A percentile compares a stretch with the other conserved stretches of the same genome.
Conservation (phyloP, 1,140 invertebrate genomes). For the Physella acuta region DNA sequence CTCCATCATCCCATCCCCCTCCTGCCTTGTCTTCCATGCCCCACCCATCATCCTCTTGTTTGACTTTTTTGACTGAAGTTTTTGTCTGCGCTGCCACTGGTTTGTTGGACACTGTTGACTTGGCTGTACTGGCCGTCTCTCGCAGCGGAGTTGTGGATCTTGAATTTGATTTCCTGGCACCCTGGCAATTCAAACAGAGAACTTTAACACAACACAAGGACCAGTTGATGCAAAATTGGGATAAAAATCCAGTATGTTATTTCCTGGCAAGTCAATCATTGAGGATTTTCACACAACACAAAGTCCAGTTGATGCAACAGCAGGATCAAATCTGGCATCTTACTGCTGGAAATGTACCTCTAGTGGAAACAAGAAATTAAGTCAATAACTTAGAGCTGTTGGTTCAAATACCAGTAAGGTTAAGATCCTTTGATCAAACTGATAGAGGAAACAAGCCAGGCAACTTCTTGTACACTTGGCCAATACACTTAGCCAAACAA, state of each 20-base stretch:
- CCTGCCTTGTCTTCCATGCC: conserved; percentile 26
- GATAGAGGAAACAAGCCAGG: not conserved
- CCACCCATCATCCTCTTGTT: conserved; percentile 22
- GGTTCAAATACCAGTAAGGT: not conserved
- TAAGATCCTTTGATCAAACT: not conserved
- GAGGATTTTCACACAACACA: too few species aligned
- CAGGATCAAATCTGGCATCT: too few species aligned
- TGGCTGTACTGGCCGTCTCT: conserved; percentile 24
- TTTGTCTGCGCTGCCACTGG: not conserved
- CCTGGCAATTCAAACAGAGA: too few species aligned
- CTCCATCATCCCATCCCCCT: conserved; percentile 38
- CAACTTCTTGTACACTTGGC: not conserved
- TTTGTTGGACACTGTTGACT: not conserved
- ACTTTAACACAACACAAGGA: too few species aligned
- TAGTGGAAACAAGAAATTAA: too few species aligned
- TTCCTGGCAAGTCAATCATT: too few species aligned
- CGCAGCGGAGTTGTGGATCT: conserved; percentile 23
- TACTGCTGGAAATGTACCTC: too few species aligned
- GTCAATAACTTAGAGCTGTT: too few species aligned
- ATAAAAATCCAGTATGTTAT: too few species aligned
- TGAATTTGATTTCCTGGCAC: too few species aligned
- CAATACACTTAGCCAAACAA: not conserved
- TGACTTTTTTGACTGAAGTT: not conserved
- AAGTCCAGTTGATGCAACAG: too few species aligned
- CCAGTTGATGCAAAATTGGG: too few species aligned